These are phyloP conservation scores for Agraylea sexmaculata DNA, from an alignment of 1,140 invertebrate genomes.

Conservation along the genomic window DNA sequence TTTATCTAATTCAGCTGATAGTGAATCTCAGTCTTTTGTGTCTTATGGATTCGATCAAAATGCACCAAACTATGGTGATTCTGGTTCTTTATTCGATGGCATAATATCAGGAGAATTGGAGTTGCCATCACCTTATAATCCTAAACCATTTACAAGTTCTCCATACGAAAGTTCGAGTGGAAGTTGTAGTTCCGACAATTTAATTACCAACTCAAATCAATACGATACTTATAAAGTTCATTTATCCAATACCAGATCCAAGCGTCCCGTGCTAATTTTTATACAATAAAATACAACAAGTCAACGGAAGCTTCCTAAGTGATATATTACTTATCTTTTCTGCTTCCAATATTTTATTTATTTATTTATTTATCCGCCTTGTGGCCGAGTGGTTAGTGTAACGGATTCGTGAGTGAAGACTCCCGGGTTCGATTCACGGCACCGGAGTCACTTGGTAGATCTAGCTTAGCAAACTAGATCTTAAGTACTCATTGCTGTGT, in stretches of 20 bases:
- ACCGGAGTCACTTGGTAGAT: no score
- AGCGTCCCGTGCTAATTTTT: slow-evolving; percentile 13
- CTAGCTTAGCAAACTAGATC: no score
- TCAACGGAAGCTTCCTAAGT: slow-evolving; percentile 8
- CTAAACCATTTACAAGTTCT: slow-evolving; percentile 6
- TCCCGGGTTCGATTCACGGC: no score
- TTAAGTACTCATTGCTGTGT: no score
- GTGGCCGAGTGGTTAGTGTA: slow-evolving; percentile 1
- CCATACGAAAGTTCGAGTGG: slow-evolving; percentile 7
- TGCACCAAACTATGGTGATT: no score
- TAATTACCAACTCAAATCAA: slow-evolving; percentile 9
- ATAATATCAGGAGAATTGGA: slow-evolving; percentile 13
- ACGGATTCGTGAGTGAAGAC: no score
- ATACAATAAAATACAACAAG: slow-evolving; percentile 20
- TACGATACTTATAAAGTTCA: slow-evolving; percentile 1
- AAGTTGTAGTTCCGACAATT: slow-evolving; percentile 5
- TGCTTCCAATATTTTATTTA: no score
- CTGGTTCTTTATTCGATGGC: slow-evolving; percentile 8
- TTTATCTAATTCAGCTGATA: slow-evolving; percentile 1
- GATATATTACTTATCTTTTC: no score
- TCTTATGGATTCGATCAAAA: slow-evolving; percentile 9
- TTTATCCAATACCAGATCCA: slow-evolving; percentile 12
- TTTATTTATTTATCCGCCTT: no score
- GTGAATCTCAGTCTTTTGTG: slow-evolving; percentile 2
- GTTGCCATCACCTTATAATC: slow-evolving; percentile 3